Base-by-base conservation (phyloP, 2,888 invertebrate genomes). In the Athalia rosae region DNA sequence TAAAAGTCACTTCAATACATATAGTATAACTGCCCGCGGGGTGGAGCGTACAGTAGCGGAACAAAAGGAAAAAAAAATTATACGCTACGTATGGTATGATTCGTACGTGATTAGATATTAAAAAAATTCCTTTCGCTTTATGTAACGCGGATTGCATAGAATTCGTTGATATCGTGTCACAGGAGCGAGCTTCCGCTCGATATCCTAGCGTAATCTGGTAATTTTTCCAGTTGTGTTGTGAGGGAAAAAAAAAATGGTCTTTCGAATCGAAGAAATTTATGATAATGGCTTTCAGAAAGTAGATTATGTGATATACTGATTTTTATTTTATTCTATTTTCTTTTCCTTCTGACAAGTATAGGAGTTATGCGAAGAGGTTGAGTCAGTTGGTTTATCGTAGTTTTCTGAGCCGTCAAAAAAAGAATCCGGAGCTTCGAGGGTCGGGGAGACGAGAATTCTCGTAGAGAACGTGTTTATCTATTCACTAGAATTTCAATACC, bases 381-480 rank as follows among this genome's bases (percentile, higher is more conserved):
- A 13, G 4, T 7, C 41, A 1, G 11, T 61, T 41, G 15, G 8
- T 3, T 28, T 28, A 61, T 41, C 3, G 28, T 28, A 9, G 8
- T 61, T 28, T 61, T 61, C n/a, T 11, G 3, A 43, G 43, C 0
- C 58, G 58, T 58, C n/a, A 62, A 11, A 6, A 15, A 50, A 3
- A 48, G 50, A 50, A 1, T 50, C 50, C 50, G 50, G 0, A 53
- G 1, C 53, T n/a, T 53, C 61, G 11, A 62, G 62, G 11, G 11
- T 62, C 43, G 3, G 4, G 62, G 43, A 62, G 62, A 43, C 11
- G 45, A 43, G 11, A n/a, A 50, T 50, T 50, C 8, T 1, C 8
- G 50, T 50, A 11, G 50, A 50, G 62, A 62, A n/a, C 62, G 62
- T 41, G 62, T 62, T 62, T 62, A 62, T 62, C 62, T 45, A 62